A percentile compares a stretch with the other conserved stretches of the same genome.
Conservation (phyloP, 2,797 vertebrate genomes). For the Coluber constrictor region DNA sequence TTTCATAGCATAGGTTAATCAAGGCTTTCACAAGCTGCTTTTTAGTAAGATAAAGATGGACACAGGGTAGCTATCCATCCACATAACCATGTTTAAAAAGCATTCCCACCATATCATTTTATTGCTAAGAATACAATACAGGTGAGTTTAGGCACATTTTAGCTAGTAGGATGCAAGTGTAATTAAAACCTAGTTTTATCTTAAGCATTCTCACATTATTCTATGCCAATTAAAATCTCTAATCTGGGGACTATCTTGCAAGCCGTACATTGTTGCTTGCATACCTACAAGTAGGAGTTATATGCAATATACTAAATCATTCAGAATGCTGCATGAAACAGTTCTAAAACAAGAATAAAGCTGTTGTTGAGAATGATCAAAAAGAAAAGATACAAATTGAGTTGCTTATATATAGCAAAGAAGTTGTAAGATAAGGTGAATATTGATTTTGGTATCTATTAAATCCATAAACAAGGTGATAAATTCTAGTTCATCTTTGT, state of each 20-base stretch:
- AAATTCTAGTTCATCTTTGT: background rate
- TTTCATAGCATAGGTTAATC: background rate
- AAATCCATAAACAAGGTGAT: background rate
- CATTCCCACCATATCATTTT: background rate
- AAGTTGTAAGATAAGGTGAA: background rate
- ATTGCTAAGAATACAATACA: background rate
- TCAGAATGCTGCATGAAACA: background rate
- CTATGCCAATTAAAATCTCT: background rate
- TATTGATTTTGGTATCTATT: background rate
- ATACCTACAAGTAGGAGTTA: background rate
- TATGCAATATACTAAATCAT: background rate
- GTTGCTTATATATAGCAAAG: background rate
- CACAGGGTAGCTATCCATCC: background rate
- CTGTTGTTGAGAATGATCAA: background rate
- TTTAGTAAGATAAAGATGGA: background rate
- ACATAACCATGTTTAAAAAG: background rate
- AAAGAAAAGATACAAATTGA: background rate
- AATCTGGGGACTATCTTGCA: background rate
- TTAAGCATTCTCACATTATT: background rate
- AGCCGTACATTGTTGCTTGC: background rate
- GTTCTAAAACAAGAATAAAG: background rate
- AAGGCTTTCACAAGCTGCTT: background rate
- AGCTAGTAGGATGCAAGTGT: background rate
- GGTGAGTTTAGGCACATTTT: background rate
- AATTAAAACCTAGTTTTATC: background rate